Percentiles rank a stretch among this genome's conserved stretches.
These are phyloP conservation scores for Dicyrtomina minuta DNA, from an alignment of 2,888 invertebrate genomes.

Conservation along the genomic window DNA sequence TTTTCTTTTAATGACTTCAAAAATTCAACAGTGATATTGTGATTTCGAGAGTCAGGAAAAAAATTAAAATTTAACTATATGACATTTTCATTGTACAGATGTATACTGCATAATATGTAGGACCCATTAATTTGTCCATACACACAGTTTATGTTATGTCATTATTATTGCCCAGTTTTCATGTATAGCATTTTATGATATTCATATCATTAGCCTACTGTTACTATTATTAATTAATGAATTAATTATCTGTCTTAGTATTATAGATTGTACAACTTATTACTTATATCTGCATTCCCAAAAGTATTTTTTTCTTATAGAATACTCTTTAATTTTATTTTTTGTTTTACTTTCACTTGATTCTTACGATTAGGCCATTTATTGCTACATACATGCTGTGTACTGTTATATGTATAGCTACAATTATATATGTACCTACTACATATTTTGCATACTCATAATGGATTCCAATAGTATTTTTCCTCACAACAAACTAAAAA, in stretches of 20 bases:
- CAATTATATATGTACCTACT: too few species aligned
- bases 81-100: not conserved
- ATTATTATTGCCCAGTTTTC: conserved; percentile 14
- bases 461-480: too few species aligned
- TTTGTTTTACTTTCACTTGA: too few species aligned
- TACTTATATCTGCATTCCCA: not conserved
- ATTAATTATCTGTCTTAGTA: not conserved
- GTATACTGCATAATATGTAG: not conserved
- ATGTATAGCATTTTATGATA: conserved; percentile 4
- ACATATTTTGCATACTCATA: too few species aligned
- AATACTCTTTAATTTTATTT: not conserved
- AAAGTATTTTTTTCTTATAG: not conserved
- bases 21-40: conserved; percentile 1
- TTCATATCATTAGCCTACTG: not conserved
- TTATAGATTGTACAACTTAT: too few species aligned
- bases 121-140: not conserved
- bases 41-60: not conserved
- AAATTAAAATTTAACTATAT: not conserved
- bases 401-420: not conserved
- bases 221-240: not conserved
- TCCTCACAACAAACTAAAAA: too few species aligned
- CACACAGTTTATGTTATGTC: conserved; percentile 3
- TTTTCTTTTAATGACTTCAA: too few species aligned
- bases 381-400: not conserved
- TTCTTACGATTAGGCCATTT: not conserved